Evolutionary conservation across 2,797 vertebrate species (phyloP).

Genomic region (Tachyglossus aculeatus): DNA sequence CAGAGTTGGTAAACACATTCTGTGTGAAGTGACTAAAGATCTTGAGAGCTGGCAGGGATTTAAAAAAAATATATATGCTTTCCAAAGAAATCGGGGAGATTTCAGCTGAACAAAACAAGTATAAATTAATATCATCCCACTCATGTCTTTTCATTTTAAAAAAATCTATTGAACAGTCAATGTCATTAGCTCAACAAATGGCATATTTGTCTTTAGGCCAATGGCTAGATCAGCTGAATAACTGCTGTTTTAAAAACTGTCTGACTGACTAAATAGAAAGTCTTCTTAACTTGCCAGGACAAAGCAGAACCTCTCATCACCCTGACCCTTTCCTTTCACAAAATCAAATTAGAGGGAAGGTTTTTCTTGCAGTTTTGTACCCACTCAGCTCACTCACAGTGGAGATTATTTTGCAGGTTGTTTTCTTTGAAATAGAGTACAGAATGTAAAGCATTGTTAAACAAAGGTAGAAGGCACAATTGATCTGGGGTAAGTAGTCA

Average conservation of each 20-base stretch:
- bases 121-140: background rate
- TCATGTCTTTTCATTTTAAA: constrained; percentile 3
- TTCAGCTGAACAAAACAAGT: background rate
- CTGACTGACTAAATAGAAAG: background rate
- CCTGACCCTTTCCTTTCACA: background rate
- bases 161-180: constrained; percentile 11
- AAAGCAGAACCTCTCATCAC: background rate
- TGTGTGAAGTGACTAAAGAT: background rate
- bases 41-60: background rate
- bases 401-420: background rate
- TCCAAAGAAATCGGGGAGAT: constrained; percentile 4
- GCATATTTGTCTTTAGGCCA: background rate
- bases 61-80: background rate
- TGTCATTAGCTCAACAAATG: constrained; percentile 17
- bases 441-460: background rate
- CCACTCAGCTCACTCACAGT: background rate
- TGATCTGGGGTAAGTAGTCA: background rate
- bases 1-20: fast-evolving
- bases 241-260: constrained; percentile 8
- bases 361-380: fast-evolving
- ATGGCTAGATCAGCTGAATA: constrained; percentile 1
- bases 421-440: background rate
- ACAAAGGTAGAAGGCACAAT: background rate
- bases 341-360: background rate
- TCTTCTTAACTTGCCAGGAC: background rate